Evolutionary conservation across 2,113 vertebrate genomes (phyloP), one percentile per base, ranked within the genome.

Genomic region (Ursus arctos): DNA sequence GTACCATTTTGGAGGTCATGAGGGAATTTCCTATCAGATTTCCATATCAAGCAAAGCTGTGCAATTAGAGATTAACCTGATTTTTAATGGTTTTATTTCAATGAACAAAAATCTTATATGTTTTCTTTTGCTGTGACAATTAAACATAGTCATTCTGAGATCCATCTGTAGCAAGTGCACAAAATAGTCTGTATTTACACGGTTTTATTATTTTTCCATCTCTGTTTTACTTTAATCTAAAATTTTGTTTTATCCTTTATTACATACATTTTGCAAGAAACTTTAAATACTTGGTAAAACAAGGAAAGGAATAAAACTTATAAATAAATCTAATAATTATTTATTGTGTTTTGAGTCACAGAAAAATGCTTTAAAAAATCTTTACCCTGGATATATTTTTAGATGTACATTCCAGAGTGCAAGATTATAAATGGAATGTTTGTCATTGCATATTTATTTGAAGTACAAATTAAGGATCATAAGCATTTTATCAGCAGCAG

Each of bases 381-480:
- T 89, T 80, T 59, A 85, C 12, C 28, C 26, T 61, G 15, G 49
- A 6, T n/a, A 49, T 89, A 7, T n/a, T 84, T 84, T 97, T 14
- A 93, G 22, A 67, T 40, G 22, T 47, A 33, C 36, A 69, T 86
- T 80, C 11, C 19, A 69, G 16, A 86, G 8, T 55, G 5, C 21
- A 94, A 86, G 33, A 40, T 49, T 91, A 71, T 94, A 77, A 86
- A 61, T 67, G 9, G 33, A 83, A 2, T 49, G 14, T 31, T 88
- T 95, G 4, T 89, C 80, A 96, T 86, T 21, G n/a, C 1, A 67
- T 43, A 83, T 53, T 77, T 69, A 92, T 59, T 80, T 79, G 26
- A 94, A 83, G 55, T 83, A 81, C 28, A 90, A 83, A 83, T 88
- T 94, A 81, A 97, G 49, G 13, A 67, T 95, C 33, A 53, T 71